Percentiles rank a stretch among this genome's conserved stretches.
phyloP scores from a whole-genome alignment of 2,888 invertebrate genomes.

The Siphonodentalium dalli region DNA sequence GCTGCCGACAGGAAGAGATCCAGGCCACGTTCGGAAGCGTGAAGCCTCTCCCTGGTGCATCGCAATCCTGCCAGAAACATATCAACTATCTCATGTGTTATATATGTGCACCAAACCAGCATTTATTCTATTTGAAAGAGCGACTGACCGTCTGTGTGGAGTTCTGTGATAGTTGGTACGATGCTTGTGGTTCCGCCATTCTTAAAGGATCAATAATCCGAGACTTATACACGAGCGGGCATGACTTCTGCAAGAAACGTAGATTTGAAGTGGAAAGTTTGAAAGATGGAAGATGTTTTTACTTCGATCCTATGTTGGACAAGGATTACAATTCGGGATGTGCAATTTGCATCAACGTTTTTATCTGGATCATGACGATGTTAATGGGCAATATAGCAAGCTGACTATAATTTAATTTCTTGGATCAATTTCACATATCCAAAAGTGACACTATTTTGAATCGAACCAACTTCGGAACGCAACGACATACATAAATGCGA shows the following conservation, averaged over 20 bases:
- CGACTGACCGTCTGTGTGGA: conserved; percentile 61
- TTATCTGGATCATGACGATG: too few relatives aligned
- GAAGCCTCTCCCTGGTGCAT: conserved; percentile 63
- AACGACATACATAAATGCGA: too few relatives aligned
- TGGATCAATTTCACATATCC: too few relatives aligned
- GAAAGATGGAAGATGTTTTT: conserved; percentile 53
- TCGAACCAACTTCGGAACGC: too few relatives aligned
- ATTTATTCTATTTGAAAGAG: conserved; percentile 59
- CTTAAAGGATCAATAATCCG: conserved; percentile 62
- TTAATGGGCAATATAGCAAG: too few relatives aligned
- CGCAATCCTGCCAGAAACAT: conserved; percentile 60
- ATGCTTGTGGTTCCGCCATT: conserved; percentile 60
- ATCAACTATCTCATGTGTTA: conserved; percentile 66
- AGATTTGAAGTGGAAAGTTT: conserved; percentile 54
- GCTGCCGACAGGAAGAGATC: conserved; percentile 65
- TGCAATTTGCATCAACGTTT: too few relatives aligned
- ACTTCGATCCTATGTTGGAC: conserved; percentile 40
- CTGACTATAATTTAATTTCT: too few relatives aligned
- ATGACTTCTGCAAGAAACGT: conserved; percentile 59
- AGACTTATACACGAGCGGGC: conserved; percentile 57
- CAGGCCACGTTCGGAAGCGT: conserved; percentile 63
- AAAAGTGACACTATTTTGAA: too few relatives aligned
- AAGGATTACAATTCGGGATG: too few relatives aligned
- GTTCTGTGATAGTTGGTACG: conserved; percentile 63
- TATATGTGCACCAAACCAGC: conserved; percentile 64